Evolutionary conservation across 2,888 invertebrate species (phyloP), one percentile per base, ranked within the genome.

Genomic region (Caenorhabditis virilis): DNA sequence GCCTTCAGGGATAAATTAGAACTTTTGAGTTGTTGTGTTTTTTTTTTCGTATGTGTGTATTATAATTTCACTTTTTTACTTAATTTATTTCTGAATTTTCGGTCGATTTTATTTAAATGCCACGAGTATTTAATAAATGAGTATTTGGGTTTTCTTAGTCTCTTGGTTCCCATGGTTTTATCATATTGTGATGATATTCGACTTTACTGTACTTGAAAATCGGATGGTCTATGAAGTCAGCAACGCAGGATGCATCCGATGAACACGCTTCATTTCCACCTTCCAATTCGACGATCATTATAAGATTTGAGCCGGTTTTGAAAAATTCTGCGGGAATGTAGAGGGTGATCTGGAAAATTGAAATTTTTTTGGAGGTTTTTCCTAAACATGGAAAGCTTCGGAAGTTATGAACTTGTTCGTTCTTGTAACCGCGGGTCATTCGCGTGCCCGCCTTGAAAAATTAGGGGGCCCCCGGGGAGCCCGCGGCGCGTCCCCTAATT

Each of bases 241-340:
- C 62, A 16, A 49, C 20, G 30, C 58, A 64, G 11, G 49, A n/a
- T 1, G 30, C 25, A 16, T 39, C 43, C 7, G 25, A 41, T 0
- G 43, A 30, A 41, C 70, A 67, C 2, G 65, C 66, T 5, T 56
- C 60, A 7, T 50, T 25, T 15, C 61, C 69, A 22, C 69, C 69
- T 41, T 70, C 54, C 45, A 79, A 49, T 49, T 79, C 79, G n/a
- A 79, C 50, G 11, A 79, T 41, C 36, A 74, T 45, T n/a, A 77
- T 50, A 1, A 48, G 18, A 46, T 78, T 78, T 16, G 55, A 41
- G 26, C 75, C 75, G 3, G 48, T 20, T 18, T 59, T 48, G 23
- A 78, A 62, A 16, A 72, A 57, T 9, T 75, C 72, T 3, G 63
- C 60, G 13, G 78, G 79, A 11, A 74, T 65, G 56, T 72, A 79